Evolutionary conservation across 64 coral and sea anemone species (phyloP).

Genomic region (Platygyra sinensis): DNA sequence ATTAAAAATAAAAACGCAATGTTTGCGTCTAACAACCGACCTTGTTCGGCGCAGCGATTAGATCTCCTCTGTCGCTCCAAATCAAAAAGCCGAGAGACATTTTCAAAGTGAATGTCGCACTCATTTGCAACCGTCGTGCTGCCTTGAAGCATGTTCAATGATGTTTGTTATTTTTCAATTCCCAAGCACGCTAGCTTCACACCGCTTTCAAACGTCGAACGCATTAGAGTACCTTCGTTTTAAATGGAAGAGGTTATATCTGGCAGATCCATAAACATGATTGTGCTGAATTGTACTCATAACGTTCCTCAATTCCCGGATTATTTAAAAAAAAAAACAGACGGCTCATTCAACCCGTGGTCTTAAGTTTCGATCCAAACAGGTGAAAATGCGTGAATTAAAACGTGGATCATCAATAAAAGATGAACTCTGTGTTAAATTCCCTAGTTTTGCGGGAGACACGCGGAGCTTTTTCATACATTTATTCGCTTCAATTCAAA

Average conservation of each 20-base stretch:
- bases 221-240: neutral
- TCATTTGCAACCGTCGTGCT: neutral
- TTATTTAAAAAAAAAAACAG: too few relatives aligned
- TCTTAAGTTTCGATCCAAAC: neutral
- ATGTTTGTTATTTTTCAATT: neutral
- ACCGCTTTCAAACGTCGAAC: neutral
- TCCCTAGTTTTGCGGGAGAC: neutral
- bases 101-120: neutral
- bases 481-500: neutral
- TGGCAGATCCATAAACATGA: neutral
- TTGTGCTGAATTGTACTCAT: neutral
- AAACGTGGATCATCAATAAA: neutral
- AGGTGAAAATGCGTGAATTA: neutral
- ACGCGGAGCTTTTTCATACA: neutral
- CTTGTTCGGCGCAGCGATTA: neutral
- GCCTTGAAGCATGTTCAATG: constrained; percentile 2
- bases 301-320: neutral
- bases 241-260: neutral
- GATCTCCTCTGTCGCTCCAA: neutral
- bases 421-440: neutral
- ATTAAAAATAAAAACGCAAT: constrained; percentile 4
- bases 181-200: neutral
- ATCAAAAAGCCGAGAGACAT: neutral
- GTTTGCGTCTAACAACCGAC: neutral
- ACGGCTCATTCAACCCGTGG: neutral